These are phyloP conservation scores for Patella ulyssiponensis DNA, from an alignment of 2,888 invertebrate species.

Conservation along the genomic window DNA sequence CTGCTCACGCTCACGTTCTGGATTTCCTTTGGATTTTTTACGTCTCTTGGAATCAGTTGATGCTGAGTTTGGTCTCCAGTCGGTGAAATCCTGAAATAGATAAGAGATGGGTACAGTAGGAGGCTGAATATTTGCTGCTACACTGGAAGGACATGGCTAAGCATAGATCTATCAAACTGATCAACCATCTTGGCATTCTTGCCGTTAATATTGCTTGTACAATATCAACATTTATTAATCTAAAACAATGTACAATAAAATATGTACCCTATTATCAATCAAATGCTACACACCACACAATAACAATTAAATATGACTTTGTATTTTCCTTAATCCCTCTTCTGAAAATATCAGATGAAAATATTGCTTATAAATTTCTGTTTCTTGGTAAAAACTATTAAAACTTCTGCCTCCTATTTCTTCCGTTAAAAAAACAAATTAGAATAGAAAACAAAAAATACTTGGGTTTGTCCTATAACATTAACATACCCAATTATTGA, in stretches of 20 bases:
- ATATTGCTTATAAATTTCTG: not conserved
- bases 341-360: not conserved
- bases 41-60: slow-evolving; percentile 60
- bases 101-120: not conserved
- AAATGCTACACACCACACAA: too few relatives aligned
- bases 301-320: too few relatives aligned
- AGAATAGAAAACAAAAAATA: not conserved
- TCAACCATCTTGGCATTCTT: not conserved
- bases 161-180: not conserved
- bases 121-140: not conserved
- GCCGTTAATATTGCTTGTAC: not conserved
- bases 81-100: slow-evolving; percentile 62
- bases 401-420: not conserved
- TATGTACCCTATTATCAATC: too few relatives aligned
- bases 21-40: slow-evolving; percentile 63
- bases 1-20: slow-evolving; percentile 65
- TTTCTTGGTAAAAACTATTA: not conserved
- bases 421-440: not conserved
- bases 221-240: not conserved
- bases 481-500: slow-evolving; percentile 65
- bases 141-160: not conserved
- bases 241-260: too few relatives aligned
- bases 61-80: slow-evolving; percentile 58
- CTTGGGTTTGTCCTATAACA: not conserved
- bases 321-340: too few relatives aligned